phyloP scores from a whole-genome alignment of 64 coral and sea anemone species.

The Actinia tenebrosa region DNA sequence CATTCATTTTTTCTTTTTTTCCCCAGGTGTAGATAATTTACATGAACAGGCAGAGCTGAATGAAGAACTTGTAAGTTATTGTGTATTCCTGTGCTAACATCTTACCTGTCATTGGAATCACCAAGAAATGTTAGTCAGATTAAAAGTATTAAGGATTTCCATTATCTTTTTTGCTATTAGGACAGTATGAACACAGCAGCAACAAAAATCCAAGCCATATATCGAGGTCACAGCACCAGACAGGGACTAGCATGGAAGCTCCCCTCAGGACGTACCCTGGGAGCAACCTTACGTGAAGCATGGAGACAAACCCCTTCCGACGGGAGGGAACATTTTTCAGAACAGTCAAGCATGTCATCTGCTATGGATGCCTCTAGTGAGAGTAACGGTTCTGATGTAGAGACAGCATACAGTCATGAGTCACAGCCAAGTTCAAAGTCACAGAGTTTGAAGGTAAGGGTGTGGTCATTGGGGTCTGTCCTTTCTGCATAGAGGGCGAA shows the following conservation, averaged over 20 bases:
- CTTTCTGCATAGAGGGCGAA: too few relatives aligned
- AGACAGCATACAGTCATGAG: conserved; percentile 28
- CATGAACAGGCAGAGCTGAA: conserved; percentile 91
- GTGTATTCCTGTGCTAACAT: not conserved
- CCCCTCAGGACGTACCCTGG: conserved; percentile 82
- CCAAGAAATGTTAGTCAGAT: too few relatives aligned
- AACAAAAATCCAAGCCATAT: conserved; percentile 90
- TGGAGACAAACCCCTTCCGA: conserved; percentile 29
- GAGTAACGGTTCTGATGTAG: conserved; percentile 45
- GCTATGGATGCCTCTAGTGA: conserved; percentile 45
- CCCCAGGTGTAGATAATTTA: conserved; percentile 74
- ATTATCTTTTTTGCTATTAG: not conserved
- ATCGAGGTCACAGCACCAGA: conserved; percentile 81
- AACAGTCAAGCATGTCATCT: conserved; percentile 32
- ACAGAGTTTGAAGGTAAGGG: conserved; percentile 2
- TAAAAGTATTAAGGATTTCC: too few relatives aligned
- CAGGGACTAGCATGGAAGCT: conserved; percentile 85
- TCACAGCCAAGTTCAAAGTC: not conserved
- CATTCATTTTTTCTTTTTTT: not conserved
- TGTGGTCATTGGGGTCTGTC: too few relatives aligned
- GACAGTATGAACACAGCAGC: conserved; percentile 56
- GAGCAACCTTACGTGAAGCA: conserved; percentile 58
- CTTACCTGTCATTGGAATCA: too few relatives aligned
- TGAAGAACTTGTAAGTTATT: conserved; percentile 64
- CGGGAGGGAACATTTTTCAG: not conserved